These are phyloP conservation scores for Sitodiplosis mosellana DNA, from an alignment of 1,140 invertebrate genomes.

Conservation along the genomic window DNA sequence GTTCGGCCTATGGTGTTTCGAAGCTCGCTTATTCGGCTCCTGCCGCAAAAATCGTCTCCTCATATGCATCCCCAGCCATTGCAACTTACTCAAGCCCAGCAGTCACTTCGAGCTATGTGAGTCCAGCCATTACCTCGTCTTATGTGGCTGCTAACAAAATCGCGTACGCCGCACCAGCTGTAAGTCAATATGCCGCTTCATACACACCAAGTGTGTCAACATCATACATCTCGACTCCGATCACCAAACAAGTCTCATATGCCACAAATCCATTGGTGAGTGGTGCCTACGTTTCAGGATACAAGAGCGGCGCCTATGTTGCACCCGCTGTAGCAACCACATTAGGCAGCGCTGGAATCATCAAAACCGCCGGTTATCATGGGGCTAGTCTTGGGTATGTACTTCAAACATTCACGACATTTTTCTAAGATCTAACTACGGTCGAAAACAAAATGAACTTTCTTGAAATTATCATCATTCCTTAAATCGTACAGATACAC, in stretches of 20 bases:
- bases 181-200: conserved; percentile 12
- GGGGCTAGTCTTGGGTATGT: too few relatives aligned
- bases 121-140: conserved; percentile 11
- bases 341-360: conserved; percentile 14
- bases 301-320: conserved; percentile 5
- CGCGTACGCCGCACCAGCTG: neutral
- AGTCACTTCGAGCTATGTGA: neutral
- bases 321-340: conserved; percentile 12
- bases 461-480: too few relatives aligned
- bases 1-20: conserved; percentile 2
- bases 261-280: too few relatives aligned
- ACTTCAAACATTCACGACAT: too few relatives aligned
- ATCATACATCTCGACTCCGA: too few relatives aligned
- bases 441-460: too few relatives aligned
- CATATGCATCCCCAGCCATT: conserved; percentile 9
- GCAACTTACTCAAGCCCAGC: conserved; percentile 4
- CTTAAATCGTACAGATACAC: too few relatives aligned
- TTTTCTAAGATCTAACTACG: too few relatives aligned
- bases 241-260: too few relatives aligned
- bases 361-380: conserved; percentile 29
- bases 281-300: too few relatives aligned
- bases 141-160: neutral
- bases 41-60: conserved; percentile 3
- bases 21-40: conserved; percentile 8
- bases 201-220: conserved; percentile 10